phyloP scores from a whole-genome alignment of 2,888 invertebrate species.

The Yponomeuta cagnagella region DNA sequence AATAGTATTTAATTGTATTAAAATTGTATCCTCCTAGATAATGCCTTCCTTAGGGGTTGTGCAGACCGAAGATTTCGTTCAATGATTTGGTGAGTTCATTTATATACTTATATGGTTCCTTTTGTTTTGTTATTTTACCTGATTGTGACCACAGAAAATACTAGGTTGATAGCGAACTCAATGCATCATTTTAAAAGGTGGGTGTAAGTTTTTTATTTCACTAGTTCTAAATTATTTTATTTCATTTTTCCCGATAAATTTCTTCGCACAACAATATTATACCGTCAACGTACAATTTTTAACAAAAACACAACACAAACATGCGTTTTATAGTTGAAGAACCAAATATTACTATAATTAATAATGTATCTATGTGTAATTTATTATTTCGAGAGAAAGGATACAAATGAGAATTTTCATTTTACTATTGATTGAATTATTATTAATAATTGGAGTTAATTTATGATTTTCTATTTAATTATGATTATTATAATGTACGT shows the following conservation, averaged over 20 bases:
- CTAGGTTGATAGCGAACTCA: too few species aligned
- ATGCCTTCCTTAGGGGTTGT: conserved; percentile 28
- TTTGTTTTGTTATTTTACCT: too few species aligned
- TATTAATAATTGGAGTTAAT: conserved; percentile 44
- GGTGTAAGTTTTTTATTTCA: too few species aligned
- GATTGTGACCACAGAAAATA: too few species aligned
- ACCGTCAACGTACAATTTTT: conserved; percentile 22
- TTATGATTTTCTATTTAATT: conserved; percentile 43
- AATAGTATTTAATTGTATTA: not conserved
- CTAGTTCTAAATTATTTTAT: conserved; percentile 4
- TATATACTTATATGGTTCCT: not conserved
- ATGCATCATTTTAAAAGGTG: too few species aligned
- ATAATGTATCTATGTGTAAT: conserved; percentile 49
- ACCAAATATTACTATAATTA: conserved; percentile 67
- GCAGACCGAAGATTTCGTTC: conserved; percentile 45
- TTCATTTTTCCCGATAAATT: conserved; percentile 41
- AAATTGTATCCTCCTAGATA: not conserved
- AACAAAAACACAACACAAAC: conserved; percentile 24
- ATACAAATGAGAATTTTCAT: conserved; percentile 11
- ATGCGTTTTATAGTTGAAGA: conserved; percentile 47
- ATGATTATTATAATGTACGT: conserved; percentile 18
- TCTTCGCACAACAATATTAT: conserved; percentile 46
- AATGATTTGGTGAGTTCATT: conserved; percentile 55
- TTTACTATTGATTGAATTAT: conserved; percentile 23
- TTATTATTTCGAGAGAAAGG: conserved; percentile 13